Conservation (phyloP, 2,113 vertebrate genomes). For the Gracilinanus agilis region DNA sequence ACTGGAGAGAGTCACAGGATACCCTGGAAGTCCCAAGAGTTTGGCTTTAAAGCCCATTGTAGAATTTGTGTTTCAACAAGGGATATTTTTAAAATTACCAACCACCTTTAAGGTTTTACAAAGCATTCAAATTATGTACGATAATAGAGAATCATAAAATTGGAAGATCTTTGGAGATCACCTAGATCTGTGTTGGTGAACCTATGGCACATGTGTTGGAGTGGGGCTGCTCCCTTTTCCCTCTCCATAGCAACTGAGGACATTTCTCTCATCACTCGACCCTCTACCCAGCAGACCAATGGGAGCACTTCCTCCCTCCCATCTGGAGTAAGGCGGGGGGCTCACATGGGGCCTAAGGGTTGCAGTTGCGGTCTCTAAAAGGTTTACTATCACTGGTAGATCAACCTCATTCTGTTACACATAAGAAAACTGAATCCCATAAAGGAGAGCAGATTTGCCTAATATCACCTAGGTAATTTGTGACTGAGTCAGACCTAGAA, state of each 20-base stretch:
- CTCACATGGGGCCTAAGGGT: no score
- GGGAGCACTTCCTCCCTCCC: no score
- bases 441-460: not conserved
- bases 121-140: not conserved
- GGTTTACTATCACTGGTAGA: not conserved
- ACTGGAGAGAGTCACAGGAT: not conserved
- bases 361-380: not conserved
- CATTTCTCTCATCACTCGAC: no score
- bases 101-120: not conserved
- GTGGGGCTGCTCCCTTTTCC: no score
- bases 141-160: conserved; percentile 27
- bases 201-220: no score
- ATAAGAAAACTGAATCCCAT: not conserved
- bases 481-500: not conserved
- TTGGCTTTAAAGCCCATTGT: no score
- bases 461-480: not conserved
- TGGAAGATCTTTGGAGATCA: not conserved
- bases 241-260: no score
- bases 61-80: not conserved
- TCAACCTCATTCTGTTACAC: not conserved
- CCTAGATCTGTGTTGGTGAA: no score
- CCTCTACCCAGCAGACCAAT: no score
- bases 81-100: not conserved
- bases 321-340: no score
- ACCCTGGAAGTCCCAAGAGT: not conserved